Percentiles rank a stretch among this genome's conserved stretches.
These are phyloP conservation scores for Matsumyia berberina DNA, from an alignment of 2,888 invertebrate genomes.

Conservation along the genomic window DNA sequence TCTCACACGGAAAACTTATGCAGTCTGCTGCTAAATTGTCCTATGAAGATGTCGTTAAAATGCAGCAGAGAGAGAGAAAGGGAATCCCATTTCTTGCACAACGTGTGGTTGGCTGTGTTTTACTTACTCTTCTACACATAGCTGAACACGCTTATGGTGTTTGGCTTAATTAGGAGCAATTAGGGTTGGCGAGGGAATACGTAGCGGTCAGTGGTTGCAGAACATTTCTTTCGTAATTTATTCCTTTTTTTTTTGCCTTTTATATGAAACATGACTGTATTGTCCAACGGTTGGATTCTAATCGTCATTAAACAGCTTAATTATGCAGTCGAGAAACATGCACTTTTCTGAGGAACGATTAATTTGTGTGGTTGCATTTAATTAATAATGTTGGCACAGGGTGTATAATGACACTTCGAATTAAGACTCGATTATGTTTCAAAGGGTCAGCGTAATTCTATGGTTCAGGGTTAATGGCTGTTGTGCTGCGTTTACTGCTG, in stretches of 20 bases:
- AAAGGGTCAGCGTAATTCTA: not conserved
- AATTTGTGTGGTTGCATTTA: slow-evolving; percentile 26
- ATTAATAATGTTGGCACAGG: not conserved
- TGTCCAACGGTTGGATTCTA: slow-evolving; percentile 20
- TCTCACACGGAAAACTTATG: slow-evolving; percentile 39
- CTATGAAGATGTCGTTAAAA: slow-evolving; percentile 49
- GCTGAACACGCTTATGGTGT: slow-evolving; percentile 33
- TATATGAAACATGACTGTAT: slow-evolving; percentile 30
- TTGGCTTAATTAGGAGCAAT: slow-evolving; percentile 71
- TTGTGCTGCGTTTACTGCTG: not conserved
- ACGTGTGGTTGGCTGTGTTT: slow-evolving; percentile 25
- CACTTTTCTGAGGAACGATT: slow-evolving; percentile 5
- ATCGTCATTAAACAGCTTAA: slow-evolving; percentile 55
- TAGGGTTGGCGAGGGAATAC: slow-evolving; percentile 36
- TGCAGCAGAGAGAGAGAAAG: slow-evolving; percentile 6
- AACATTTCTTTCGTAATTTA: slow-evolving; percentile 4
- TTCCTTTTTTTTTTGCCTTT: not conserved
- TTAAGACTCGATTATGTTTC: slow-evolving; percentile 3
- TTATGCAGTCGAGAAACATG: slow-evolving; percentile 44
- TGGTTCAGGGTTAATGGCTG: slow-evolving; percentile 3
- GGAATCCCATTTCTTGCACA: slow-evolving; percentile 43
- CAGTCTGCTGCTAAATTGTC: slow-evolving; percentile 40
- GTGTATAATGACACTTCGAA: not conserved
- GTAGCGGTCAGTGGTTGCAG: slow-evolving; percentile 29
- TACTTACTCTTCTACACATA: slow-evolving; percentile 5